Evolutionary conservation across 2,113 vertebrate species (phyloP).

Genomic region (Aplodontia rufa): DNA sequence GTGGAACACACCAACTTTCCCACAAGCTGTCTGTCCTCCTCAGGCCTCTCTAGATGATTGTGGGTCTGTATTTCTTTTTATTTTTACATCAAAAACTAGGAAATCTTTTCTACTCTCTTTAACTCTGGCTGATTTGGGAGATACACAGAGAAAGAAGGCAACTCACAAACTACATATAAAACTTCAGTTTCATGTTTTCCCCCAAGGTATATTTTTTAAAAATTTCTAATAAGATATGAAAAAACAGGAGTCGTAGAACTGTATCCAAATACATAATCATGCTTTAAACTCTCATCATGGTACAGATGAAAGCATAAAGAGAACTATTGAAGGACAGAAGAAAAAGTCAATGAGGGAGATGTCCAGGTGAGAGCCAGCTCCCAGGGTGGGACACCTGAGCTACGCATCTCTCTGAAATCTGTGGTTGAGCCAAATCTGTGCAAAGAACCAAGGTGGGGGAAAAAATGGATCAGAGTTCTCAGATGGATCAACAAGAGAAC

Average conservation of each 20-base stretch:
- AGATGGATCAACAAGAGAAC: neutral
- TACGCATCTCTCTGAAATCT: neutral
- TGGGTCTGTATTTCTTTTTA: neutral
- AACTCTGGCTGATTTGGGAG: neutral
- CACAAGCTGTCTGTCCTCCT: neutral
- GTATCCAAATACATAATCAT: accelerated
- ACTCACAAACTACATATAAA: neutral
- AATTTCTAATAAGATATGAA: neutral
- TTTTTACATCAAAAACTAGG: neutral
- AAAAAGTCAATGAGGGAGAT: neutral
- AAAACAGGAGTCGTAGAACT: neutral
- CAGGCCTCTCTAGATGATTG: neutral
- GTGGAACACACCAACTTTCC: neutral
- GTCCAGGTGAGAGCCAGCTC: neutral
- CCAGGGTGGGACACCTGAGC: neutral
- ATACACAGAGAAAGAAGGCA: neutral
- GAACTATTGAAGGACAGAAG: neutral
- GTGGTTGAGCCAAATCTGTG: neutral
- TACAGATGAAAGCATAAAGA: neutral
- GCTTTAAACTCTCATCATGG: neutral
- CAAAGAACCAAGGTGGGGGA: neutral
- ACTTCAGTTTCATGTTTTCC: neutral
- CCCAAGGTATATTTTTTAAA: neutral
- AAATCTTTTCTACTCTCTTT: neutral
- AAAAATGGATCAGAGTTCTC: neutral